phyloP scores from a whole-genome alignment of 2,797 vertebrate genomes.

The Channa striata region DNA sequence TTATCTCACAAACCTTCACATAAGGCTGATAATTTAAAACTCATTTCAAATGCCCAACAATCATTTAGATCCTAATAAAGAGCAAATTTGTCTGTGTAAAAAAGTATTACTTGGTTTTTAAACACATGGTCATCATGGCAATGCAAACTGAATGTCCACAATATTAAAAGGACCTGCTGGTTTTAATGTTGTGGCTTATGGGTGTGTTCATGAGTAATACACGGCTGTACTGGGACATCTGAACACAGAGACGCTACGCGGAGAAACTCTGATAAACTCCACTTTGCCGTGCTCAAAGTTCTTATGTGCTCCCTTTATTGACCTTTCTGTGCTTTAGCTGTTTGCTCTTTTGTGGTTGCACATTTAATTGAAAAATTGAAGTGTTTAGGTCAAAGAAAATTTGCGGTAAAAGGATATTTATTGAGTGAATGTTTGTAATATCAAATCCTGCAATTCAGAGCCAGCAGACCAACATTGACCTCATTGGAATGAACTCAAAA shows the following conservation, averaged over 20 bases:
- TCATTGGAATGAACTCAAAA: conserved; percentile 20
- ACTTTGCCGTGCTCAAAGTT: not conserved
- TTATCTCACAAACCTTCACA: not conserved
- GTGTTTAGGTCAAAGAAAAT: conserved; percentile 4
- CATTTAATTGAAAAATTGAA: not conserved
- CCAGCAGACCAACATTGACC: conserved; percentile 12
- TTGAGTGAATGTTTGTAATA: conserved; percentile 12
- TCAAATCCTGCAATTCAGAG: conserved; percentile 3
- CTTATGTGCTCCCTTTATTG: not conserved
- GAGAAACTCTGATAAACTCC: not conserved
- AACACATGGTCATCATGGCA: not conserved
- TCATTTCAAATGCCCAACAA: not conserved
- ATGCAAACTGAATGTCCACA: too few species aligned
- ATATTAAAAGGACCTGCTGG: too few species aligned
- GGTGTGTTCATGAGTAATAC: conserved; percentile 26
- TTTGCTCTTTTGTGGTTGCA: not conserved
- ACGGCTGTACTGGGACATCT: not conserved
- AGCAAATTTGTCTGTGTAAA: not conserved
- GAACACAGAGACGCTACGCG: not conserved
- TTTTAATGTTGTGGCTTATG: too few species aligned
- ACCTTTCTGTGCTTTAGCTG: not conserved
- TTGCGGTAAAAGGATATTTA: not conserved
- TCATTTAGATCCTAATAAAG: not conserved
- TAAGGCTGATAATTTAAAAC: not conserved
- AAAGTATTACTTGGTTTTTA: not conserved